These are phyloP conservation scores for Maccullochella peelii DNA, from an alignment of 2,113 vertebrate genomes.

Conservation along the genomic window DNA sequence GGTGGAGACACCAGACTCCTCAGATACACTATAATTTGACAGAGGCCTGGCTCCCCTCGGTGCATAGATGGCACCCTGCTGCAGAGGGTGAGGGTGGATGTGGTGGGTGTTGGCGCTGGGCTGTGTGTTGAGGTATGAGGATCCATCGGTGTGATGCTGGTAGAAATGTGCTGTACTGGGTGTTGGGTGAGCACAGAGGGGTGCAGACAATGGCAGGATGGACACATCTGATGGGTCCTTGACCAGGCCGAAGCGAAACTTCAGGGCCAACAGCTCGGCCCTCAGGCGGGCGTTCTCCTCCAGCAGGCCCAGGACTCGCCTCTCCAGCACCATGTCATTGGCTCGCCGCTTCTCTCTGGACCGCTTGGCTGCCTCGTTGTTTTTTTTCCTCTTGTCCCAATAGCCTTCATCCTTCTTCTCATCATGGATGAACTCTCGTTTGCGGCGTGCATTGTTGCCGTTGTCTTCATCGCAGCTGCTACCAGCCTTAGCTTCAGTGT, in stretches of 20 bases:
- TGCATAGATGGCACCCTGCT: slow-evolving; percentile 20
- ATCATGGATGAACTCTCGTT: slow-evolving; percentile 83
- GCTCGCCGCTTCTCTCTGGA: slow-evolving; percentile 86
- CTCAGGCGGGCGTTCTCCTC: slow-evolving; percentile 88
- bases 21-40: slow-evolving; percentile 62
- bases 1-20: slow-evolving; percentile 83
- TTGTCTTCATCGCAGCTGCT: slow-evolving; percentile 63
- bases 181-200: slow-evolving; percentile 30
- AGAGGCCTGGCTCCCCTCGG: neutral
- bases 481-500: slow-evolving; percentile 2
- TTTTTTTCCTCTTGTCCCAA: slow-evolving; percentile 89
- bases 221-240: slow-evolving; percentile 79
- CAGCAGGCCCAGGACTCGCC: slow-evolving; percentile 82
- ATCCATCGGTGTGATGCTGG: slow-evolving; percentile 45
- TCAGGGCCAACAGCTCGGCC: slow-evolving; percentile 86
- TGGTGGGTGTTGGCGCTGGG: neutral
- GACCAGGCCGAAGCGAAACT: slow-evolving; percentile 86
- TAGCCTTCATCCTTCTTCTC: slow-evolving; percentile 87
- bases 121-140: slow-evolving; percentile 25
- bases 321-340: slow-evolving; percentile 87
- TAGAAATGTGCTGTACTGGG: slow-evolving; percentile 46
- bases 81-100: slow-evolving; percentile 33
- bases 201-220: slow-evolving; percentile 61
- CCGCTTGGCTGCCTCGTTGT: slow-evolving; percentile 88
- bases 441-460: slow-evolving; percentile 62